Evolutionary conservation across 2,888 invertebrate genomes (phyloP).

Genomic region (Mesochorus sp.): DNA sequence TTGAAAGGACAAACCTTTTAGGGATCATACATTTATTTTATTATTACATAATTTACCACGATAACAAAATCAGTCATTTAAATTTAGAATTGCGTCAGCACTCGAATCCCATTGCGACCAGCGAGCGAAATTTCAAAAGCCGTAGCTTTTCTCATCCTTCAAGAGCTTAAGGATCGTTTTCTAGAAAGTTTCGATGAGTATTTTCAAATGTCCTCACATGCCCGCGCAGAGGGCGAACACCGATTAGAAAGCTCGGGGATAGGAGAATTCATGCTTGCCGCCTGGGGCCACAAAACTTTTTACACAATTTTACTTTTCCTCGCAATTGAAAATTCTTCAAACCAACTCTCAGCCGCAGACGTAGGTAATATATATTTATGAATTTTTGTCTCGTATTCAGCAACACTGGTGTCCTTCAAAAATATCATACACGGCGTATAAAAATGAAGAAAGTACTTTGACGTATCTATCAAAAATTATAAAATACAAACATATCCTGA

Average conservation of each 20-base stretch:
- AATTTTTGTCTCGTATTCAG: too few species aligned
- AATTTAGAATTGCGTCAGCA: neutral
- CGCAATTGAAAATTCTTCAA: slow-evolving; percentile 50
- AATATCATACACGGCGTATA: too few species aligned
- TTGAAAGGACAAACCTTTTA: slow-evolving; percentile 6
- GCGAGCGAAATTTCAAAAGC: neutral
- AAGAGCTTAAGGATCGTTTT: slow-evolving; percentile 6
- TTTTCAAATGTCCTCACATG: slow-evolving; percentile 37
- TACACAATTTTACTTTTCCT: too few species aligned
- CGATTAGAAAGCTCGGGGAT: slow-evolving; percentile 11
- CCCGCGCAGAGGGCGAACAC: slow-evolving; percentile 1
- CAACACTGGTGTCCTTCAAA: too few species aligned
- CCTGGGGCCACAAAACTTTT: slow-evolving; percentile 45
- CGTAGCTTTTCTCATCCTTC: slow-evolving; percentile 9
- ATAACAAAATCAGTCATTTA: slow-evolving; percentile 14
- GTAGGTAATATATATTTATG: slow-evolving; percentile 8
- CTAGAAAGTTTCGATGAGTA: slow-evolving; percentile 41
- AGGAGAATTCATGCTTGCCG: slow-evolving; percentile 16
- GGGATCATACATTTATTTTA: neutral
- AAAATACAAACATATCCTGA: too few species aligned
- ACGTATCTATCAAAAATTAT: too few species aligned
- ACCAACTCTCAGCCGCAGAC: slow-evolving; percentile 14
- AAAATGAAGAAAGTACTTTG: too few species aligned
- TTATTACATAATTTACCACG: neutral
- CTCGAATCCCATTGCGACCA: neutral